phyloP scores from a whole-genome alignment of 2,888 invertebrate species.

The Drosophila falleni region DNA sequence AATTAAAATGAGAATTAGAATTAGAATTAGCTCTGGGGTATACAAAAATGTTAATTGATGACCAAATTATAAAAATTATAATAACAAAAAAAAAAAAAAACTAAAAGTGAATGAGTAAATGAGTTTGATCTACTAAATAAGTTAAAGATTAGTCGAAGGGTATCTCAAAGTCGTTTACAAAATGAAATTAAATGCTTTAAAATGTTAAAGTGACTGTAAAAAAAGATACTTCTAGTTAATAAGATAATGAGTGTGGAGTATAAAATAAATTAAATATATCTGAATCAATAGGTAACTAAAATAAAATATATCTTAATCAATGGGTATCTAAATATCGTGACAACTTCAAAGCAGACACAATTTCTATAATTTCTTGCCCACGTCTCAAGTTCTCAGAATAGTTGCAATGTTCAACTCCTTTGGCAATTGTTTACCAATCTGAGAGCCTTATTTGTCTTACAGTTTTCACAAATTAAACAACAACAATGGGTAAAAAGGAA shows the following conservation, averaged over 20 bases:
- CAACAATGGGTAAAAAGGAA: conserved; percentile 1
- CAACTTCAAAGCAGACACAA: not conserved
- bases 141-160: not conserved
- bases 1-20: too few relatives aligned
- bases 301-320: not conserved
- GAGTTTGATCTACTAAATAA: not conserved
- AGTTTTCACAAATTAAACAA: conserved; percentile 9
- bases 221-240: too few relatives aligned
- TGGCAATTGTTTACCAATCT: conserved; percentile 11
- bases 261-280: not conserved
- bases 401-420: not conserved
- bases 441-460: conserved; percentile 6
- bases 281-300: too few relatives aligned
- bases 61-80: too few relatives aligned
- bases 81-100: too few relatives aligned
- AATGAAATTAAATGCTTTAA: too few relatives aligned
- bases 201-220: too few relatives aligned
- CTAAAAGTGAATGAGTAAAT: too few relatives aligned
- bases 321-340: not conserved
- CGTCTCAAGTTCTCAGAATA: not conserved
- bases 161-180: too few relatives aligned
- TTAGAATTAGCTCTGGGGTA: too few relatives aligned
- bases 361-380: not conserved
- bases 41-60: too few relatives aligned
- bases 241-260: too few relatives aligned